These are phyloP conservation scores for Leptinotarsa rubiginosa DNA, from an alignment of 2,888 invertebrate species.

Conservation along the genomic window DNA sequence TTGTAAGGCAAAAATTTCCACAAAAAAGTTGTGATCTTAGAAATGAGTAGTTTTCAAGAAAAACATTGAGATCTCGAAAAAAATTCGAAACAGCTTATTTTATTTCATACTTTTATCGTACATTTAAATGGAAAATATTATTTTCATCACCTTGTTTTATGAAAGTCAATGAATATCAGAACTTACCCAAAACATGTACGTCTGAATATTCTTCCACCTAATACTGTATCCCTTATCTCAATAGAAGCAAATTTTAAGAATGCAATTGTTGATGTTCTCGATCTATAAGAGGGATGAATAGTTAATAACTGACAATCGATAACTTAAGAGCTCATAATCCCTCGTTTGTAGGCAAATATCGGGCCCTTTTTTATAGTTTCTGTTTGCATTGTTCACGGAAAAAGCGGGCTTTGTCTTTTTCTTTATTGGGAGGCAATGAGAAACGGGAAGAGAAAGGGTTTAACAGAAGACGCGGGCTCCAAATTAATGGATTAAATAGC, in stretches of 20 bases:
- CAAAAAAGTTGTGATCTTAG: too few relatives aligned
- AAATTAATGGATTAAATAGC: conserved; percentile 54
- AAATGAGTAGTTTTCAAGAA: too few relatives aligned
- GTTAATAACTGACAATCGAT: conserved; percentile 49
- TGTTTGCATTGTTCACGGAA: conserved; percentile 45
- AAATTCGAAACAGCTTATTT: too few relatives aligned
- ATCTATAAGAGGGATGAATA: conserved; percentile 40
- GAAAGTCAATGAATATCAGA: too few relatives aligned
- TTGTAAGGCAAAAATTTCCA: too few relatives aligned
- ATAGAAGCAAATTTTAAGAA: conserved; percentile 12
- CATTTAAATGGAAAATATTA: too few relatives aligned
- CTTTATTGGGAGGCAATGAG: conserved; percentile 50
- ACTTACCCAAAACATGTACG: too few relatives aligned
- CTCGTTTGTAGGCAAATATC: conserved; percentile 46
- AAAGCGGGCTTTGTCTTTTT: conserved; percentile 51
- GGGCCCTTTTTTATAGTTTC: conserved; percentile 47
- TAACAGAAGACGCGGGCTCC: conserved; percentile 46
- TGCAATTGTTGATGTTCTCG: conserved; percentile 37
- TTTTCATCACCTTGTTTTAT: too few relatives aligned
- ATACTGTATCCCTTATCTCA: neutral
- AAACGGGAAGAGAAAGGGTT: conserved; percentile 42
- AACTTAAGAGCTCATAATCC: conserved; percentile 47
- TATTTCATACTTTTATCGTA: too few relatives aligned
- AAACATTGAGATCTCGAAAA: too few relatives aligned
- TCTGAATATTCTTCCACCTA: neutral